Evolutionary conservation across 2,888 invertebrate genomes (phyloP).

Genomic region (Sarcophaga subvicina): DNA sequence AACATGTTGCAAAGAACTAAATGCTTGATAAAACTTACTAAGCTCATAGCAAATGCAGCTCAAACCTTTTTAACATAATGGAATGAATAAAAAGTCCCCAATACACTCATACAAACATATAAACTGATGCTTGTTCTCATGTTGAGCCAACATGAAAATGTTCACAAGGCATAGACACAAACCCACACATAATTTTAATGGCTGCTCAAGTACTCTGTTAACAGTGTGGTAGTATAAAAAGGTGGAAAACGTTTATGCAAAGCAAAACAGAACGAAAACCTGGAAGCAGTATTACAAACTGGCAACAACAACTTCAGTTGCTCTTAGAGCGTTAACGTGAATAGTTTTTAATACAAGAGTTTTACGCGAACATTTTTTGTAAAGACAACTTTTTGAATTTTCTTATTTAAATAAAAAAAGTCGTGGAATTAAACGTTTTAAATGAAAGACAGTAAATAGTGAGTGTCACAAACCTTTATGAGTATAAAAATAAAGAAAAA

Average conservation of each 20-base stretch:
- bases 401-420: constrained; percentile 43
- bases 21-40: not conserved
- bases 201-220: constrained; percentile 7
- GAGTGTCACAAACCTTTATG: constrained; percentile 64
- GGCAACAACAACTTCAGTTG: constrained; percentile 75
- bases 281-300: constrained; percentile 46
- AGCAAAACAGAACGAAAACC: constrained; percentile 20
- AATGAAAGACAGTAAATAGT: constrained; percentile 26
- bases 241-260: constrained; percentile 13
- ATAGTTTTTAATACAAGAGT: constrained; percentile 74
- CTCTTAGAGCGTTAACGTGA: constrained; percentile 81
- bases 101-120: not conserved
- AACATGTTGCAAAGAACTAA: constrained; percentile 46
- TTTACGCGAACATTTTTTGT: constrained; percentile 34
- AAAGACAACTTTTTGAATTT: too few relatives aligned
- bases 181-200: not conserved
- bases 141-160: constrained; percentile 10
- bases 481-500: constrained; percentile 15
- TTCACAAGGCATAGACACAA: constrained; percentile 7
- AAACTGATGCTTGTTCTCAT: not conserved
- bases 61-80: constrained; percentile 8
- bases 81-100: not conserved
- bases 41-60: constrained; percentile 22
- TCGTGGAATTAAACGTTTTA: constrained; percentile 37
- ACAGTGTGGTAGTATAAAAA: not conserved